Evolutionary conservation across 2,113 vertebrate genomes (phyloP), one percentile per base, ranked within the genome.

Genomic region (Monarcha castaneiventris): DNA sequence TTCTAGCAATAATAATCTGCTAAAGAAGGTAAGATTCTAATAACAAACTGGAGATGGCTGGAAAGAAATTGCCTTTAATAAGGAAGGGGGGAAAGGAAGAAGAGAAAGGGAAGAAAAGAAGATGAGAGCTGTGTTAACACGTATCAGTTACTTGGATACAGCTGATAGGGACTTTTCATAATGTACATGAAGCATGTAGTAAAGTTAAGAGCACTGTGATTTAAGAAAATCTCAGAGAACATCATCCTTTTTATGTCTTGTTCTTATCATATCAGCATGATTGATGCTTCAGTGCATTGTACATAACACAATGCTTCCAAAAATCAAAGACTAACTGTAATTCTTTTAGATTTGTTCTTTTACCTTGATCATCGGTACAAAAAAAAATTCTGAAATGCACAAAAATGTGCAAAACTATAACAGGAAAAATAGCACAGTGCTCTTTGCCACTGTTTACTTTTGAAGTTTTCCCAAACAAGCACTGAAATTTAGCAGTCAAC

Each of bases 251-350:
- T 87, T 84, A 62, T 12, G n/a, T 52, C 93, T 84, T 83, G 9
- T 82, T 83, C 66, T 41, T 48, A 89, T 84, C 58, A 48, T 26
- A 87, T 39, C 64, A 90, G 83, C 6, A 18, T 32, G n/a, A 44
- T 18, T 63, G 88, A 81, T 93, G 56, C 27, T 74, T 78, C 86
- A 49, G 71, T 68, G 26, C 43, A 35, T 69, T 92, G 51, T 93
- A 56, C 33, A 27, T 32, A 71, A 74, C 16, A 33, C 75, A 30
- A 27, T 59, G 49, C 41, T 96, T 94, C 87, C 8, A n/a, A 74
- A 79, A 94, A 91, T 90, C 81, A 92, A 62, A 94, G 85, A 88
- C 84, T 93, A 75, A 82, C 52, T 86, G 67, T 62, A 86, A 77
- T 88, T 93, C 72, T 91, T 93, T 87, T 64, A 64, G 56, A 92